Evolutionary conservation across 2,113 vertebrate genomes (phyloP).

Genomic region (Trematocara nigrifrons): DNA sequence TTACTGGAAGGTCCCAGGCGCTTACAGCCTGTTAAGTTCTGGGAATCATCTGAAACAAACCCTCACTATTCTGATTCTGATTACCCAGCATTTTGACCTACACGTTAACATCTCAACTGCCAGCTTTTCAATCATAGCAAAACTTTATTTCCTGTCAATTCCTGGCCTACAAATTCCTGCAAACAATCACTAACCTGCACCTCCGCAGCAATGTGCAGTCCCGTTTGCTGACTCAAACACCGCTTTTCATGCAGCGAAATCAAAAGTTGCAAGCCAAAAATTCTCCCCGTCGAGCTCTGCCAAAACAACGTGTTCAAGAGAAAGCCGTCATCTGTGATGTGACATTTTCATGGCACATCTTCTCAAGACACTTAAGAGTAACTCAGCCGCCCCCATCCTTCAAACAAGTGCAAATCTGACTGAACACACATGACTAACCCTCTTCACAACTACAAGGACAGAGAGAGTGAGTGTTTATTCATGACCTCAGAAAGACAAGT

Average conservation of each 20-base stretch:
- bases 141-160: neutral
- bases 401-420: neutral
- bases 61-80: neutral
- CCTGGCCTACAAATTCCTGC: neutral
- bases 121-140: neutral
- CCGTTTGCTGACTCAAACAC: neutral
- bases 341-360: neutral
- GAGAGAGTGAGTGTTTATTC: neutral
- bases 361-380: neutral
- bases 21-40: neutral
- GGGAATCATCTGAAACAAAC: neutral
- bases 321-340: neutral
- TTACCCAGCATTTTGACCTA: neutral
- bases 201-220: neutral
- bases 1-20: neutral
- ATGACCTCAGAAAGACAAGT: neutral
- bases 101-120: neutral
- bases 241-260: neutral
- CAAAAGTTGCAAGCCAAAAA: neutral
- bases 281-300: neutral
- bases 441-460: neutral
- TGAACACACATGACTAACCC: neutral
- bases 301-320: neutral
- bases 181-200: neutral
- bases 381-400: neutral